Evolutionary conservation across 1,140 invertebrate species (phyloP), one percentile per base, ranked within the genome.

Genomic region (Oryctes rhinoceros): DNA sequence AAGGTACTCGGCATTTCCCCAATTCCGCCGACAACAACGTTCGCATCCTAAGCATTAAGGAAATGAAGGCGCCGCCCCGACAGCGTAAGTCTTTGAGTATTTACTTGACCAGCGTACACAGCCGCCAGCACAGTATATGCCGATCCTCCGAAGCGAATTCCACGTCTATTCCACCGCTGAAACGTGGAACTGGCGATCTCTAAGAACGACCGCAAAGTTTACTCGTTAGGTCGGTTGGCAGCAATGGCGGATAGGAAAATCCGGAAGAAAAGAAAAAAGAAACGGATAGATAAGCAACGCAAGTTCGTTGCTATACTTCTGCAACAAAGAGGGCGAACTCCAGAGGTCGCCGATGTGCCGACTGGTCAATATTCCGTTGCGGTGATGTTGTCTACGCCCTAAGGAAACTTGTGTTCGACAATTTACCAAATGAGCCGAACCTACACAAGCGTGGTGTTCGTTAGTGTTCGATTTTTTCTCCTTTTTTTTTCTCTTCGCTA

Each of bases 351-450:
- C 18, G 53, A 18, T 18, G 15, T 59, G n/a, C 13, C 3, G 53
- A n/a, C 15, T 59, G 53, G 53, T 59, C 53, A 59, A 59, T 59
- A 59, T 59, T 59, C 53, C 53, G 18, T n/a, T 59, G 15, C 53
- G 18, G 53, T 18, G 5, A 18, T 15, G 6, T 59, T 18, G 13
- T 18, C 49, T 59, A 6, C 15, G 53, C 39, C 39, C 9, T 10
- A 3, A n/a, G 53, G 53, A 18, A 59, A 30, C 24, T 30, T 59
- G 15, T 15, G 1, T 18, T 18, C 53, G 53, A 4, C 53, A 15
- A 59, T 59, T 59, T 59, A 59, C 15, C n/a, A 59, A 59, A 59
- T 59, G 53, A 59, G n/a, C 3, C 53, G 53, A 7, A 59, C 53
- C 15, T 59, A 59, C 18, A 15, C 53, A 59, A 59, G 53, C 18